phyloP scores from a whole-genome alignment of 2,888 invertebrate species.

The Kryphioiulus occultus region DNA sequence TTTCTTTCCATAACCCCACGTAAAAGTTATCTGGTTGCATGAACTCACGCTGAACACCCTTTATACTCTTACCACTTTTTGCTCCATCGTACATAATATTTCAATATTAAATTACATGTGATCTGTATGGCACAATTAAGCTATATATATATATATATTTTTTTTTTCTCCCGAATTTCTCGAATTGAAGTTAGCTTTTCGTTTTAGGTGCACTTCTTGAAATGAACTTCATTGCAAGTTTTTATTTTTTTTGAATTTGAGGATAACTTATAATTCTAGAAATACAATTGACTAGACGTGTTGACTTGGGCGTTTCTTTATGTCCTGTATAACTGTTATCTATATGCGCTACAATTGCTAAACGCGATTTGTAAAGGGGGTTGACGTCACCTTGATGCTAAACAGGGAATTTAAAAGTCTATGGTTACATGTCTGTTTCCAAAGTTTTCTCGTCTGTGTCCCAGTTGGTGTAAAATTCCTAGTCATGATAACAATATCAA shows the following conservation, averaged over 20 bases:
- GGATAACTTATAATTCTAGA: not conserved
- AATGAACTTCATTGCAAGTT: too few species aligned
- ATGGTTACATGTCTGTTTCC: too few species aligned
- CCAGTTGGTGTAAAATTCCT: not conserved
- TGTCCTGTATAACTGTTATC: too few species aligned
- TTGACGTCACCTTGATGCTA: not conserved
- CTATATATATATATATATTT: too few species aligned
- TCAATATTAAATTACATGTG: too few species aligned
- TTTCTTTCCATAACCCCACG: conserved; percentile 3
- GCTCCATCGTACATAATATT: too few species aligned
- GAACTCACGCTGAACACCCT: not conserved
- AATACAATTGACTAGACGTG: not conserved
- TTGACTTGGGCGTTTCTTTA: not conserved
- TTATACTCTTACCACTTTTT: not conserved
- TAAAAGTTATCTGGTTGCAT: too few species aligned
- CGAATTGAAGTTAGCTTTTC: too few species aligned
- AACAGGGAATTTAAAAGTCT: not conserved
- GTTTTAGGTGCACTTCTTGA: too few species aligned
- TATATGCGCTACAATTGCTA: not conserved
- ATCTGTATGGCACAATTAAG: too few species aligned
- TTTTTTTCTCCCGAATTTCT: too few species aligned
- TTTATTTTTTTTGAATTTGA: not conserved
- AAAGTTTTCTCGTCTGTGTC: too few species aligned
- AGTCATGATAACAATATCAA: not conserved
- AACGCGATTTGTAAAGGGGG: not conserved